A percentile compares a stretch with the other conserved stretches of the same genome.
These are phyloP conservation scores for Bombycilla garrulus DNA, from an alignment of 2,113 vertebrate genomes.

Conservation along the genomic window DNA sequence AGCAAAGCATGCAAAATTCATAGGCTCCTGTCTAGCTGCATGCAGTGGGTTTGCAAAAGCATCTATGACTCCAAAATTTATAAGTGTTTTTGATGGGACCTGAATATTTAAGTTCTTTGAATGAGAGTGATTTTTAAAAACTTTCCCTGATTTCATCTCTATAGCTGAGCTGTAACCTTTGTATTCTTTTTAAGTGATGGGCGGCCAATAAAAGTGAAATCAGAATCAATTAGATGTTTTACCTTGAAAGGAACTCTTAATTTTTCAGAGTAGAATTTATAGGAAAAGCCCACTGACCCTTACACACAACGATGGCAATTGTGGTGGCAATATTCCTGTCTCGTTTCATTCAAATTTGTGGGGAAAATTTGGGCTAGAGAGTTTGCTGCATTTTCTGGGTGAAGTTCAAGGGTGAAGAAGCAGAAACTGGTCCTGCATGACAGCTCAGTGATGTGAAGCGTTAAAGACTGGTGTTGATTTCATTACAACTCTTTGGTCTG, in stretches of 20 bases:
- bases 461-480: neutral
- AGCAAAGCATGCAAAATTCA: neutral
- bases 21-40: neutral
- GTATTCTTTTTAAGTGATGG: neutral
- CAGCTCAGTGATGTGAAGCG: neutral
- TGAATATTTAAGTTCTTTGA: neutral
- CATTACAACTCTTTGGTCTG: neutral
- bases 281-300: neutral
- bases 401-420: neutral
- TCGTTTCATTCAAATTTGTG: neutral
- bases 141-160: neutral
- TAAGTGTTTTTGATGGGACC: neutral
- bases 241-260: neutral
- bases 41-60: neutral
- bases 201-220: neutral
- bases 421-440: neutral
- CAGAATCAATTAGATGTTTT: neutral
- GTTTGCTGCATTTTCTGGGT: neutral
- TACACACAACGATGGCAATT: neutral
- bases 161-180: neutral
- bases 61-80: neutral
- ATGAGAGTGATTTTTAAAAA: neutral
- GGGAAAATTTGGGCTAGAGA: neutral
- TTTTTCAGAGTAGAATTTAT: neutral
- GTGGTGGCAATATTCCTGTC: neutral